Evolutionary conservation across 1,140 invertebrate species (phyloP).

Genomic region (Drosophila yakuba): DNA sequence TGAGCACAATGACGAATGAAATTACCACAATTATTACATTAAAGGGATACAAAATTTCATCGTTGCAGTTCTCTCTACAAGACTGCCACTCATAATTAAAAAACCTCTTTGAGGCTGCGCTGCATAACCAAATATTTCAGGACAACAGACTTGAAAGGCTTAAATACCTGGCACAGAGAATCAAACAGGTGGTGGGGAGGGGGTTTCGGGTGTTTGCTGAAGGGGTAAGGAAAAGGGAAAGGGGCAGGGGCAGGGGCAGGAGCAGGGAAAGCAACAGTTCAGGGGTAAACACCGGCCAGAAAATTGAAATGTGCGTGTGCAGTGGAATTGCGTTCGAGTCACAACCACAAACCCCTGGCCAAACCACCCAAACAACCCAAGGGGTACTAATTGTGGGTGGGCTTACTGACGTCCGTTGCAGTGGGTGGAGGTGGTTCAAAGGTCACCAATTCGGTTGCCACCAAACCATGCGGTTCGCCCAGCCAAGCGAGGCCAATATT

Average conservation of each 20-base stretch:
- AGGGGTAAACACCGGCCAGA: conserved; percentile 21
- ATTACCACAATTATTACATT: too few relatives aligned
- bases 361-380: conserved; percentile 6
- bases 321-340: conserved; percentile 53
- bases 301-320: conserved; percentile 71
- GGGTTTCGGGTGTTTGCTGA: neutral
- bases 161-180: conserved; percentile 36
- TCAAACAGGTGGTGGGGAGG: conserved; percentile 62
- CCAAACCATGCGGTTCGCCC: neutral
- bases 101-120: neutral
- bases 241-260: too few relatives aligned
- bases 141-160: conserved; percentile 16
- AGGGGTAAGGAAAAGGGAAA: neutral
- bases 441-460: conserved; percentile 18
- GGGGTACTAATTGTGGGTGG: conserved; percentile 27
- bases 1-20: too few relatives aligned
- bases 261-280: neutral
- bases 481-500: conserved; percentile 40
- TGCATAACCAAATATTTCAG: neutral
- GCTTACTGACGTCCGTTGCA: too few relatives aligned
- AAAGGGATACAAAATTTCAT: too few relatives aligned
- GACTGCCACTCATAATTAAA: neutral
- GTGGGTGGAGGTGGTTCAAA: conserved; percentile 10
- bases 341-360: conserved; percentile 10
- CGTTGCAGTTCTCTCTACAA: too few relatives aligned